Percentiles rank a stretch among this genome's conserved stretches.
Evolutionary conservation across 2,797 vertebrate species (phyloP).

Genomic region (Philypnodon macrostomus): DNA sequence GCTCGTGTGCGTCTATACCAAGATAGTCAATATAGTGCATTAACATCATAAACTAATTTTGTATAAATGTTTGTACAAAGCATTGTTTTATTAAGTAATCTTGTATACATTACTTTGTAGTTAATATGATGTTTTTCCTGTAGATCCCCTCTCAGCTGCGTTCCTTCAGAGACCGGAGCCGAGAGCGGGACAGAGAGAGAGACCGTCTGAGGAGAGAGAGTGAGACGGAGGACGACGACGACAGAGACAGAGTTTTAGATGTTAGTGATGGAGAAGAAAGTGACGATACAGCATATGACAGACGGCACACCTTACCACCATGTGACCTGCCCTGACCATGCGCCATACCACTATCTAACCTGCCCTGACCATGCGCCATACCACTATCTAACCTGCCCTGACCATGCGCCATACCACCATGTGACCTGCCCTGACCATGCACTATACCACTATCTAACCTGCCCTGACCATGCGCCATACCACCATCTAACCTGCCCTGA

Average conservation of each 20-base stretch:
- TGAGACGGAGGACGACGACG: slow-evolving; percentile 76
- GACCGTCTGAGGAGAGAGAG: slow-evolving; percentile 66
- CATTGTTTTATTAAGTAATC: too few relatives aligned
- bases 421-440: slow-evolving; percentile 64
- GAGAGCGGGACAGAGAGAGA: slow-evolving; percentile 51
- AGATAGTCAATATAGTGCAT: too few relatives aligned
- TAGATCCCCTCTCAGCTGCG: slow-evolving; percentile 66
- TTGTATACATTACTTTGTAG: too few relatives aligned
- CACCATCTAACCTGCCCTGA: too few relatives aligned
- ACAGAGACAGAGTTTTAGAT: slow-evolving; percentile 62
- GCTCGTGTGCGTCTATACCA: too few relatives aligned
- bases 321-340: slow-evolving; percentile 69
- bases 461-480: too few relatives aligned
- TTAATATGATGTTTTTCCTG: not conserved
- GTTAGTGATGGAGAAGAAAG: slow-evolving; percentile 77
- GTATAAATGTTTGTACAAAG: too few relatives aligned
- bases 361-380: not conserved
- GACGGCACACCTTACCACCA: slow-evolving; percentile 64
- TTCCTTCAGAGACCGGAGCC: slow-evolving; percentile 48
- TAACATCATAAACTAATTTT: too few relatives aligned
- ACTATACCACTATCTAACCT: not conserved
- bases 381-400: too few relatives aligned
- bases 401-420: too few relatives aligned
- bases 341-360: too few relatives aligned
- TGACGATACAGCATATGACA: slow-evolving; percentile 76